A percentile compares a stretch with the other conserved stretches of the same genome.
These are phyloP conservation scores for Cryptops parisi DNA, from an alignment of 2,888 invertebrate genomes.

Conservation along the genomic window DNA sequence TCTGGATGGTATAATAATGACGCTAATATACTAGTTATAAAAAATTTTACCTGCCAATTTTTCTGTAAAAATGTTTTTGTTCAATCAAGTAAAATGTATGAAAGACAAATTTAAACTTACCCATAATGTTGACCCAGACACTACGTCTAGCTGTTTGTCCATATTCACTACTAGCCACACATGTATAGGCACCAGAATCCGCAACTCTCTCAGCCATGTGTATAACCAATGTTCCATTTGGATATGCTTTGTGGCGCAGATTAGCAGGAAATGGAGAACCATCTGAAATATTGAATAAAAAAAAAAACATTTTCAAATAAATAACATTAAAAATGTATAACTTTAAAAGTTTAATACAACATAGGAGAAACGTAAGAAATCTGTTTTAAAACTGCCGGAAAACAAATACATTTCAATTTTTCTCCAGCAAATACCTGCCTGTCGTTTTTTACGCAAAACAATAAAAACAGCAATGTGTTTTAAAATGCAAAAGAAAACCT, in stretches of 20 bases:
- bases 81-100: no score
- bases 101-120: no score
- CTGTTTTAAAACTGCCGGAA: neutral
- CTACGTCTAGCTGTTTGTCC: conserved; percentile 27
- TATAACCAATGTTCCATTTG: conserved; percentile 29
- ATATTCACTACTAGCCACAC: conserved; percentile 28
- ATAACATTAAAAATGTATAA: neutral
- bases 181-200: conserved; percentile 32
- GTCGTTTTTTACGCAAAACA: no score
- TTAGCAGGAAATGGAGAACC: conserved; percentile 21
- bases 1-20: no score
- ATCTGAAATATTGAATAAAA: neutral
- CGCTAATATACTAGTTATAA: no score
- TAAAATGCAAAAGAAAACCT: no score
- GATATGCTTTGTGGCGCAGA: conserved; percentile 28
- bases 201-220: conserved; percentile 27
- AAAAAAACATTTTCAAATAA: conserved; percentile 5
- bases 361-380: neutral
- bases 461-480: no score
- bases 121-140: conserved; percentile 29
- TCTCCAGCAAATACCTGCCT: no score
- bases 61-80: no score
- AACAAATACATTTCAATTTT: neutral
- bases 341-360: neutral
- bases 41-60: no score